Percentiles rank a stretch among this genome's conserved stretches.
phyloP scores from a whole-genome alignment of 2,888 invertebrate species.

The Lasioglossum villosulum region DNA sequence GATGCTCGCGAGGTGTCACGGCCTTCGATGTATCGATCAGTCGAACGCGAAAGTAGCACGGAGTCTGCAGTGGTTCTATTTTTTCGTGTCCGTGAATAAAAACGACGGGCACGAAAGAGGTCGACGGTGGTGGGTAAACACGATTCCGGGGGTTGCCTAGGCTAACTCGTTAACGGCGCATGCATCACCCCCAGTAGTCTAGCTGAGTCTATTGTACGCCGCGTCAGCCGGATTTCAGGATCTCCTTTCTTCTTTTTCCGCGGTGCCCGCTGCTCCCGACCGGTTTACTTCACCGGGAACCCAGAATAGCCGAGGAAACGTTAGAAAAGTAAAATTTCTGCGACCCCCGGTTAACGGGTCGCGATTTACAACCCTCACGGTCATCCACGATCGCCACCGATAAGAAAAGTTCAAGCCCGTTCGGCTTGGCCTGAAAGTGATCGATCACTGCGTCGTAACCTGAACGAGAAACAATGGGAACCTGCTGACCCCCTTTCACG shows the following conservation, averaged over 20 bases:
- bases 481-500: slow-evolving; percentile 6
- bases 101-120: slow-evolving; percentile 31
- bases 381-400: slow-evolving; percentile 25
- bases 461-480: slow-evolving; percentile 32
- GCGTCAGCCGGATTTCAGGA: slow-evolving; percentile 7
- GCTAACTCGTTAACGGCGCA: slow-evolving; percentile 44
- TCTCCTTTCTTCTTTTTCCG: not conserved
- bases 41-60: slow-evolving; percentile 58
- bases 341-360: not conserved
- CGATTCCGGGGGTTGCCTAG: slow-evolving; percentile 19
- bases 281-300: slow-evolving; percentile 3
- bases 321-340: not conserved
- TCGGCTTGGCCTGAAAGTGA: slow-evolving; percentile 32
- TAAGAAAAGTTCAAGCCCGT: slow-evolving; percentile 42
- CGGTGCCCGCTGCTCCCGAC: not conserved
- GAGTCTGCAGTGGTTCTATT: slow-evolving; percentile 27
- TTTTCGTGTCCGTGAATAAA: slow-evolving; percentile 51
- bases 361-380: slow-evolving; percentile 39
- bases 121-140: slow-evolving; percentile 38
- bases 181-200: slow-evolving; percentile 15
- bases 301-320: not conserved
- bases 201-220: not conserved
- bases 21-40: slow-evolving; percentile 67
- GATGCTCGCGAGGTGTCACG: slow-evolving; percentile 59
- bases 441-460: slow-evolving; percentile 37